Base-by-base conservation (phyloP, 2,113 vertebrate genomes). In the Microcebus jonahi region DNA sequence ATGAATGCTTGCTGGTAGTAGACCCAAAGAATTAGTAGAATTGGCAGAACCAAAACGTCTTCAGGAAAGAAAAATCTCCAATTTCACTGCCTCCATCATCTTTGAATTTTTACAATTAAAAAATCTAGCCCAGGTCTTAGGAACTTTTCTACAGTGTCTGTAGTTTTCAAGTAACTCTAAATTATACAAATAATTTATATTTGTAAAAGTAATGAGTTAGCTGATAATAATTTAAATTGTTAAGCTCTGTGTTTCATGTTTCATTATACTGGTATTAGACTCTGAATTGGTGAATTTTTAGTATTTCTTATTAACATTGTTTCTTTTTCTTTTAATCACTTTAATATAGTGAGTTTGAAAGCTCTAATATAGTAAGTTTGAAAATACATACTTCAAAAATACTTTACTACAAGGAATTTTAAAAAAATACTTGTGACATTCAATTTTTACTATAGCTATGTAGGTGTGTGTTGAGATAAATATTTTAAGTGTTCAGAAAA, bases 311-410 rank as follows among this genome's bases (percentile, higher is more conserved):
- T 88, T 95, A 59, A 71, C 34, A 17, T 88, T 84, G 2, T 55
- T 79, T 81, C 8, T 77, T 90, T 88, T 86, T 88, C 53, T 76
- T 48, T 87, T 88, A 85, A 85, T 95, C 59, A 86, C 34, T n/a
- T 42, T 87, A 80, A 73, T 53, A 61, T 81, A 96, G 20, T 96
- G 34, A 90, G 21, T 94, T 95, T 90, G 2, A 93, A 96, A 96
- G 4, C 31, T 71, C 76, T 67, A 80, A 73, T 53, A 61, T 81
- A 96, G 20, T 96, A 29, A 90, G 21, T 94, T 95, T 90, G 2
- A 97, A 96, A 90, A 95, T 85, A 76, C 14, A 82, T 89, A 57
- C 57, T 84, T 95, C 27, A 75, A 89, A 92, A 42, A 48, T 83
- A 73, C 4, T 68, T 63, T 82, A 76, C 89, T 31, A 79, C 61